Percentiles rank a stretch among this genome's conserved stretches.
Evolutionary conservation across 2,888 invertebrate genomes (phyloP).

Genomic region (Eupithecia insigniata): DNA sequence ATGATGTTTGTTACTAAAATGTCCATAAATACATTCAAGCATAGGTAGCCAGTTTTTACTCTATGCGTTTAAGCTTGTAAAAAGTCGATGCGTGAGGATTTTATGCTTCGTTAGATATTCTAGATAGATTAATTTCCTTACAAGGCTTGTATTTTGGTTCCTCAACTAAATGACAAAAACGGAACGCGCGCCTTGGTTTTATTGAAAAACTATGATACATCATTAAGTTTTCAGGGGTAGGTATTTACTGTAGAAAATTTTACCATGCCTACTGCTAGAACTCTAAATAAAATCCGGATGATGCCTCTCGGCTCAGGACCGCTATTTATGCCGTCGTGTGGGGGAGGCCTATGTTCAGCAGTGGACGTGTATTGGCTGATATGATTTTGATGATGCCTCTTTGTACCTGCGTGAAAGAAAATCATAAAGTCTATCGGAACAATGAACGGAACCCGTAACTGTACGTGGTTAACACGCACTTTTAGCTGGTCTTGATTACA

Average conservation of each 20-base stretch:
- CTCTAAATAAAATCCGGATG: background rate
- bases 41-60: no score
- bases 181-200: no score
- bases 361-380: no score
- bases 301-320: no score
- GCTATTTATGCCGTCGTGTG: no score
- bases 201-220: background rate
- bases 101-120: background rate
- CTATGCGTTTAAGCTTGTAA: background rate
- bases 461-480: background rate
- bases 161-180: background rate
- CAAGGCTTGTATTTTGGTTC: background rate
- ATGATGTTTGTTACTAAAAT: background rate
- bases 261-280: background rate
- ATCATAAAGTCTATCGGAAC: background rate
- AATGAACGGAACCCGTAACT: background rate
- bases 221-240: background rate
- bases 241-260: background rate
- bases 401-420: background rate
- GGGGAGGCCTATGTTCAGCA: no score
- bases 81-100: background rate
- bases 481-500: slow-evolving; percentile 43
- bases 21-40: background rate
- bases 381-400: no score
- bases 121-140: background rate